Evolutionary conservation across 1,140 invertebrate species (phyloP), one percentile per base, ranked within the genome.

Genomic region (Eumaeus atala): DNA sequence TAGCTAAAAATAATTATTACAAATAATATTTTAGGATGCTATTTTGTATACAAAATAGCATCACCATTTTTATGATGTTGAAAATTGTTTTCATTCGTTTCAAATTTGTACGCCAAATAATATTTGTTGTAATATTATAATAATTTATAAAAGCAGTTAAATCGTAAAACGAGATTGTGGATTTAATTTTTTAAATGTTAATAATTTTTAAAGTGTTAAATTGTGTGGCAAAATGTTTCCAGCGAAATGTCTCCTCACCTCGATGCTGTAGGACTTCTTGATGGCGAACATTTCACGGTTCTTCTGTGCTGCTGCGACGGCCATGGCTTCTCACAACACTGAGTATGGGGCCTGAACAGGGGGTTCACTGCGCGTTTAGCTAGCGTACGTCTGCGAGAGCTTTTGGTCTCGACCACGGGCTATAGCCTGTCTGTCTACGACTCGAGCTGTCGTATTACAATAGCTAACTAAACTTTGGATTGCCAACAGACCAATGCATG

Each of bases 201-300:
- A 6, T 28, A 28, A 3, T 28, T 28, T 28, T 28, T 28, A 3
- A 28, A 3, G 2, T 6, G 21, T 28, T 28, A 17, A 16, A 9
- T 4, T 16, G 7, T 6, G 40, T 14, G 40, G 40, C 40, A 44
- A 14, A 40, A 18, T 28, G 21, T 28, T 1, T 14, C 7, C n/a
- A 44, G 51, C 58, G 62, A 58, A n/a, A n/a, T n/a, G n/a, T n/a
- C 16, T 71, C 59, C 93, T 93, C 89, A 97, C 96, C 95, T 97
- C 96, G 81, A 97, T 96, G 89, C 96, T 97, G 91, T 97, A 98
- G 65, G 95, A 96, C 84, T 97, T 97, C 89, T 97, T 96, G 89
- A 96, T 96, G 86, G 95, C 95, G 90, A 96, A 96, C 93, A 95
- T 94, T 87, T 96, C 95, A 80, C 95, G 92, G 87, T 95, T 96